Conservation (phyloP, 2,113 vertebrate species). For the Perca schrenkii region DNA sequence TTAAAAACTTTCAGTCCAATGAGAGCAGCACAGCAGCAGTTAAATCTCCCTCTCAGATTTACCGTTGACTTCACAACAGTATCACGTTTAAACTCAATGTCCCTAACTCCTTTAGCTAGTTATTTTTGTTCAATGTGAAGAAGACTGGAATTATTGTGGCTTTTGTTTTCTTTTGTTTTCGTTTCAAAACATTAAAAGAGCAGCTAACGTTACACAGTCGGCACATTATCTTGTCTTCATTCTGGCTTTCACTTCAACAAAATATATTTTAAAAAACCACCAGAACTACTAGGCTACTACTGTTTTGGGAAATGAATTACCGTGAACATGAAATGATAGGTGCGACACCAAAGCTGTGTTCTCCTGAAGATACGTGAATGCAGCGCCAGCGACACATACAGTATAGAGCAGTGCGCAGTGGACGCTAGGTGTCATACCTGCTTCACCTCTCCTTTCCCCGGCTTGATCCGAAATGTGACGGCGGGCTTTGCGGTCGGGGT, state of each 20-base stretch:
- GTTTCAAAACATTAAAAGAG: neutral
- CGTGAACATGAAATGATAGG: no score
- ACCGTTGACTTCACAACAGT: neutral
- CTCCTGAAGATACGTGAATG: neutral
- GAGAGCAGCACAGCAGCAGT: neutral
- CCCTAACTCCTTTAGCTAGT: no score
- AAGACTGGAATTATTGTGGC: neutral
- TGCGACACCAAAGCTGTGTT: no score
- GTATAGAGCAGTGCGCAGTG: neutral
- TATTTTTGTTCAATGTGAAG: neutral
- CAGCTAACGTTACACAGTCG: neutral
- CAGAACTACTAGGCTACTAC: neutral
- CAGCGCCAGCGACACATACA: neutral
- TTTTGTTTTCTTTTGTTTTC: neutral
- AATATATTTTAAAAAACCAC: neutral
- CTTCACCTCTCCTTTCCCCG: conserved; percentile 26
- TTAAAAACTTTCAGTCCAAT: neutral
- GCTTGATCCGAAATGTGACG: neutral
- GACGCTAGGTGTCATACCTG: conserved; percentile 65
- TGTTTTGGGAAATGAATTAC: neutral
- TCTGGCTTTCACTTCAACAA: neutral
- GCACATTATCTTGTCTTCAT: neutral
- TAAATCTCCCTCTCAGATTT: no score
- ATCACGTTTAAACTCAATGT: neutral
- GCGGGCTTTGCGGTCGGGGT: neutral